Base-by-base conservation (phyloP, 1,140 invertebrate genomes). In the Hycleus cichorii region DNA sequence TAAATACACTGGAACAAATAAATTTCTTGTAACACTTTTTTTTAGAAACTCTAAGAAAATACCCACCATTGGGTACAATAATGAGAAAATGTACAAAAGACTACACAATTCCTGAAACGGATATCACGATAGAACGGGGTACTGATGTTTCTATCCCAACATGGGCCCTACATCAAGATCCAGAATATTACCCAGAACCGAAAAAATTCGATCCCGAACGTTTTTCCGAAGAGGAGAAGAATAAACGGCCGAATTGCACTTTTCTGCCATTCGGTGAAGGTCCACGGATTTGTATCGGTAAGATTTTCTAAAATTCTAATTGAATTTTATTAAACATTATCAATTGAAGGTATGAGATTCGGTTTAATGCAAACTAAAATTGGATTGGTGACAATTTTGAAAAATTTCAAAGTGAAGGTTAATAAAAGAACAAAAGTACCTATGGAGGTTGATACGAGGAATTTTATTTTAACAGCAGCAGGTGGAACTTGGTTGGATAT, bases 161-260 rank as follows among this genome's bases (percentile, higher is more conserved):
- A 2, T 74, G 80, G 39, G 79, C 77, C 1, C 72, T 90, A 39
- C 87, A 90, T 58, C 74, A 77, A 7, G 78, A 83, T 73, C 72
- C 76, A 2, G 62, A 78, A 3, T 72, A 77, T 60, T 90, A 79
- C 70, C 75, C 80, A 4, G 74, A 88, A 62, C 87, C 87, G 5
- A 76, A 83, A 7, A 72, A 64, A 7, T 90, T 87, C 63, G 76
- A 86, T 72, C 88, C 88, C 0, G 82, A 86, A 46, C 74, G 84
- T 59, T 89, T 88, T 65, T 67, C 72, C n/a, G 70, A 77, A 4
- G 79, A 81, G 58, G 62, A 62, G 24, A 77, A 73, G 55, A 62
- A 57, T 0, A 59, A 62, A 4, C 58, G 66, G 38, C 66, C 69
- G 24, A 69, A 67, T 3, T 73, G 65, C 47, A 70, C 71, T 0